phyloP scores from a whole-genome alignment of 2,113 vertebrate species.

The Psophia crepitans region DNA sequence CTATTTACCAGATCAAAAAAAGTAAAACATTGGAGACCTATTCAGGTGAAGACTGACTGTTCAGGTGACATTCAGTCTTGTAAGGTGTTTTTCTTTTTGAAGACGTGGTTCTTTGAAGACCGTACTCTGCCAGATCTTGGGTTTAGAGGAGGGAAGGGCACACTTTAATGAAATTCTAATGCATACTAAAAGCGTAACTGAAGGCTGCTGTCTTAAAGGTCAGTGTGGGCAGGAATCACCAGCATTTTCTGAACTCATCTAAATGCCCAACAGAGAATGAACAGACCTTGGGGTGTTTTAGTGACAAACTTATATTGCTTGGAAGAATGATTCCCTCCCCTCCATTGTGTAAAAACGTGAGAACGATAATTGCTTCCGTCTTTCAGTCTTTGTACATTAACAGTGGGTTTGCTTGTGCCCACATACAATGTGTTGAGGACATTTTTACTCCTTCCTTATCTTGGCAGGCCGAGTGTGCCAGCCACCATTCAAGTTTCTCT shows the following conservation, averaged over 20 bases:
- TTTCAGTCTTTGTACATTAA: neutral
- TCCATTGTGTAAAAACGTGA: neutral
- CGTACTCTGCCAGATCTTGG: neutral
- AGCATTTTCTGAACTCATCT: constrained; percentile 11
- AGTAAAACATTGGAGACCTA: neutral
- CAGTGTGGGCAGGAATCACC: neutral
- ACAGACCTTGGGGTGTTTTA: neutral
- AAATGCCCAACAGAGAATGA: neutral
- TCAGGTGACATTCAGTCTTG: neutral
- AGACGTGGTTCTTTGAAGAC: neutral
- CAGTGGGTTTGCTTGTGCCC: neutral
- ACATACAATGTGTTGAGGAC: neutral
- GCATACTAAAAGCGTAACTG: neutral
- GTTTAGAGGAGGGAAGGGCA: neutral
- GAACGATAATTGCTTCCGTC: neutral
- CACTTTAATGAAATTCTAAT: neutral
- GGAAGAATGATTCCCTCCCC: neutral
- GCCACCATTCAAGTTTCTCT: neutral
- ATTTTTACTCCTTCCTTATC: neutral
- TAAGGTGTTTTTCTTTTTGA: neutral
- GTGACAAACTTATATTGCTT: neutral
- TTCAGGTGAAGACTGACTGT: neutral
- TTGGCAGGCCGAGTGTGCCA: rapidly evolving
- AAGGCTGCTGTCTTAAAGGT: constrained; percentile 22
- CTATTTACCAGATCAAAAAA: neutral